Evolutionary conservation across 2,888 invertebrate genomes (phyloP).

Genomic region (Dasysyrphus albostriatus): DNA sequence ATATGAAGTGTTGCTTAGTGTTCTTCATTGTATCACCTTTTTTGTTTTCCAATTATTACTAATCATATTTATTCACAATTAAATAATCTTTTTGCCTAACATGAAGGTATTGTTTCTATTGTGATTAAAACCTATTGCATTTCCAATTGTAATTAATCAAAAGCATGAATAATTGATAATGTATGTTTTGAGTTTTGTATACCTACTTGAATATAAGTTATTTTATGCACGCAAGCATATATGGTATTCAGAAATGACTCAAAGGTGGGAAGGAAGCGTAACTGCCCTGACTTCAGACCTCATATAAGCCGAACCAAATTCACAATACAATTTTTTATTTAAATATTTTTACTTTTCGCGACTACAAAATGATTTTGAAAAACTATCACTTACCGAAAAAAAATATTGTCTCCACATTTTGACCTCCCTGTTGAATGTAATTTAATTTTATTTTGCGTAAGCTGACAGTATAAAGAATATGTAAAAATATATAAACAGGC

Average conservation of each 20-base stretch:
- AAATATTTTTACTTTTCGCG: no score
- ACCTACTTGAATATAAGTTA: neutral
- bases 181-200: neutral
- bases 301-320: no score
- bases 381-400: no score
- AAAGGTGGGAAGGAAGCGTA: neutral
- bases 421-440: no score
- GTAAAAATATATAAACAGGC: no score
- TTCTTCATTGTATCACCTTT: slow-evolving; percentile 48
- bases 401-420: no score
- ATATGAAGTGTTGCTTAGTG: slow-evolving; percentile 60
- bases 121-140: slow-evolving; percentile 19
- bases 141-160: slow-evolving; percentile 22
- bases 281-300: no score
- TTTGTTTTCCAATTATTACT: slow-evolving; percentile 13
- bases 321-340: no score
- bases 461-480: no score
- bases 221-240: neutral
- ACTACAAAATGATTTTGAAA: no score
- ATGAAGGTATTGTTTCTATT: slow-evolving; percentile 10
- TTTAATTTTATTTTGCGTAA: no score
- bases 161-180: neutral
- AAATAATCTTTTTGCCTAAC: slow-evolving; percentile 28
- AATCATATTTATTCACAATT: slow-evolving; percentile 6
- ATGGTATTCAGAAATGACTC: neutral